Base-by-base conservation (phyloP, 2,113 vertebrate genomes). In the Indicator maculatus region DNA sequence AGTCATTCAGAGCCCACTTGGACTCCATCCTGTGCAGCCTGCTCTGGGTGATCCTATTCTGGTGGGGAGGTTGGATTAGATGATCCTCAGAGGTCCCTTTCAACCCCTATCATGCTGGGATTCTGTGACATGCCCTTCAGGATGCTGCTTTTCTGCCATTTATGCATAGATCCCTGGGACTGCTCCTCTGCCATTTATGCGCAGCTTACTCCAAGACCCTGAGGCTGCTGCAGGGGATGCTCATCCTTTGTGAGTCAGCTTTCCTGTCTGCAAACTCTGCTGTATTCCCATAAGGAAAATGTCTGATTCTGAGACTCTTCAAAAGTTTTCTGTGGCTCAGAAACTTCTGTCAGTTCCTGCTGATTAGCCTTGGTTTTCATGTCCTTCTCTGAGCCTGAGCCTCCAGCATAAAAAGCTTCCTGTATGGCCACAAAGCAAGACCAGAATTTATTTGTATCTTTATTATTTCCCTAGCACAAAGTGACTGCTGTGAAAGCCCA, bases 401-500 rank as follows among this genome's bases (percentile, higher is more conserved):
- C 63, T 85, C 64, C 45, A 59, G 73, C 59, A 73, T 66, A 61
- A 94, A 94, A 94, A 95, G 36, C 39, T 39, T 73, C 41, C 83
- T 93, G 60, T 76, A 61, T 70, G 73, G 75, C 11, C 63, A 82
- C 45, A 93, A 89, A 93, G 92, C 82, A 39, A 91, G 67, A 86
- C n/a, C 24, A 45, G 82, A 87, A 93, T 91, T 93, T 94, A 89
- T 89, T 73, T 83, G 36, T 93, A 61, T 89, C 89, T 93, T 89
- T 65, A 47, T 85, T 87, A 65, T 85, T 85, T 69, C 5, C 0
- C 78, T 61, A 31, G 55, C 63, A 53, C 58, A 69, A 85, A 91
- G 33, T 50, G 81, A 72, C 47, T 78, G 61, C 41, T 85, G 59
- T 89, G 78, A 93, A 93, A 91, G 36, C 30, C 39, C 59, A n/a